Evolutionary conservation across 2,888 invertebrate species (phyloP).

Genomic region (Eulithis prunata): DNA sequence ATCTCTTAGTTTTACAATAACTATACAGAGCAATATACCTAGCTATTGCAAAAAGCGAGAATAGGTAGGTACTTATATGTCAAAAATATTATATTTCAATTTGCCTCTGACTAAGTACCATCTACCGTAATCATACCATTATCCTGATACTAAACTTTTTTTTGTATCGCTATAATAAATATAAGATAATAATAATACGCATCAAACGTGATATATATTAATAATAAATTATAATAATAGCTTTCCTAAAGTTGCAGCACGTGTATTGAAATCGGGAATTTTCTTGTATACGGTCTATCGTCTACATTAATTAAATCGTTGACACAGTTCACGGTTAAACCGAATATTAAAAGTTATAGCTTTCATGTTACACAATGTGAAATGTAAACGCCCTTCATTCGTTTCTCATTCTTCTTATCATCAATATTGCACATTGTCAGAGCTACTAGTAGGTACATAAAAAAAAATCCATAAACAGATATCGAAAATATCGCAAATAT

Average conservation of each 20-base stretch:
- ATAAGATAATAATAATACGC: too few relatives aligned
- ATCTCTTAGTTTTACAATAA: constrained; percentile 18
- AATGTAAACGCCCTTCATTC: constrained; percentile 4
- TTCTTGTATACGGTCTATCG: neutral
- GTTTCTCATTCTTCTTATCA: neutral
- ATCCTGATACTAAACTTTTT: too few relatives aligned
- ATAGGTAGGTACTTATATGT: too few relatives aligned
- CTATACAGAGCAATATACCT: neutral
- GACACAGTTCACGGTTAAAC: constrained; percentile 16
- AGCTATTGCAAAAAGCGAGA: too few relatives aligned
- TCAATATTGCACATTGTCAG: neutral
- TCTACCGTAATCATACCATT: too few relatives aligned
- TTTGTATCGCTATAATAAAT: too few relatives aligned
- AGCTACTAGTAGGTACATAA: too few relatives aligned
- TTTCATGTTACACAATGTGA: constrained; percentile 5
- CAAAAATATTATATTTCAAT: too few relatives aligned
- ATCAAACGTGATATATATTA: too few relatives aligned
- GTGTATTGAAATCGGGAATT: neutral
- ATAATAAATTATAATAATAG: too few relatives aligned
- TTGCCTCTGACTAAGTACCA: too few relatives aligned
- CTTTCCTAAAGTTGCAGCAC: neutral
- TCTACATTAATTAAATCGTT: constrained; percentile 7
- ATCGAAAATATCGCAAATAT: neutral
- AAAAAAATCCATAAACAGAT: neutral
- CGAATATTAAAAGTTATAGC: constrained; percentile 8